These are phyloP conservation scores for Myiagra hebetior DNA, from an alignment of 2,113 vertebrate genomes.

Conservation along the genomic window DNA sequence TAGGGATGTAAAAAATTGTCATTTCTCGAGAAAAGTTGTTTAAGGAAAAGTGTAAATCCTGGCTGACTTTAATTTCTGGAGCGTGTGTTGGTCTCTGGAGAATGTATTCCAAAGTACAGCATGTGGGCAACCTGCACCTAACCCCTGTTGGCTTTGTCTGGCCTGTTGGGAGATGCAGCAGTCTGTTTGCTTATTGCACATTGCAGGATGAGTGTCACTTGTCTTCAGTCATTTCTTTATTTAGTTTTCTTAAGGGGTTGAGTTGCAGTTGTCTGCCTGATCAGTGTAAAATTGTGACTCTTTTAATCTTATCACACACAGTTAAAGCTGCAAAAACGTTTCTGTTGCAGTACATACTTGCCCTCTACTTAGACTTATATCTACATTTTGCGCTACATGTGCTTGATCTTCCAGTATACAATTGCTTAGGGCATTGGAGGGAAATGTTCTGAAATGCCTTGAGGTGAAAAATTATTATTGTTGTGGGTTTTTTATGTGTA, in stretches of 20 bases:
- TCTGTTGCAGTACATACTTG: accelerated
- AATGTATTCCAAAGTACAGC: not conserved
- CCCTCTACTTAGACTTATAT: not conserved
- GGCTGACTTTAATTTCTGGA: not conserved
- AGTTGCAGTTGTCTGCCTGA: not conserved
- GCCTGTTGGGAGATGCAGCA: not conserved
- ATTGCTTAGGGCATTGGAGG: not conserved
- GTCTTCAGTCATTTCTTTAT: not conserved
- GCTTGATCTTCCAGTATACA: not conserved
- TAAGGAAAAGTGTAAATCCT: not conserved
- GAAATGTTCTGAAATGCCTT: not conserved
- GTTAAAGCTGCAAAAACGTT: not conserved
- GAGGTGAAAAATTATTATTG: not conserved
- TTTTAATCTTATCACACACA: not conserved
- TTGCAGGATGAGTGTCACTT: not conserved
- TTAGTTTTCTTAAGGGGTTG: not conserved
- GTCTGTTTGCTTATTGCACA: not conserved
- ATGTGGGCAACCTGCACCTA: accelerated
- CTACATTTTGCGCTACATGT: accelerated
- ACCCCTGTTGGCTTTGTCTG: not conserved
- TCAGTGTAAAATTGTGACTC: not conserved
- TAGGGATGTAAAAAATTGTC: not conserved
- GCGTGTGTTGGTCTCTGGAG: not conserved
- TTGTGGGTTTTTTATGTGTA: not conserved
- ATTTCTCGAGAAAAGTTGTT: not conserved